A percentile compares a stretch with the other conserved stretches of the same genome.
phyloP scores from a whole-genome alignment of 2,888 invertebrate genomes.

The Hemicrepidius hirtus region DNA sequence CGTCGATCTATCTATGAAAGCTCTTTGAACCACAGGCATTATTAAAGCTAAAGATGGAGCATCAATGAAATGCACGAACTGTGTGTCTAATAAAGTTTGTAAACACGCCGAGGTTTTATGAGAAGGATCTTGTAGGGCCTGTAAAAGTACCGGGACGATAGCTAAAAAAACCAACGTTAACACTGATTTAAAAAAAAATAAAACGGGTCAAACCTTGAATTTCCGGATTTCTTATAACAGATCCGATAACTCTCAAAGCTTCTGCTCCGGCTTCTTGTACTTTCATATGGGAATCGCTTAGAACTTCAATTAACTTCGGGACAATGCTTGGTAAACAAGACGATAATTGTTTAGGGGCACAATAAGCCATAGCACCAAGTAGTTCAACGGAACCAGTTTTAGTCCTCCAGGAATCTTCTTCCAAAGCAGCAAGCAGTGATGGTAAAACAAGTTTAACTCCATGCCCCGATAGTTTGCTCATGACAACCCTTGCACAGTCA shows the following conservation, averaged over 20 bases:
- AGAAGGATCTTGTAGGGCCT: constrained; percentile 96
- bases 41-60: constrained; percentile 98
- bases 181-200: neutral
- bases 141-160: constrained; percentile 89
- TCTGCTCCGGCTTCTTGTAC: constrained; percentile 98
- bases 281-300: constrained; percentile 97
- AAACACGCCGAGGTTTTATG: constrained; percentile 94
- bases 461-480: constrained; percentile 95
- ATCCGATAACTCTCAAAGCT: constrained; percentile 96
- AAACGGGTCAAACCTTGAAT: constrained; percentile 92
- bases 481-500: constrained; percentile 96
- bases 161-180: constrained; percentile 71
- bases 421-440: constrained; percentile 91
- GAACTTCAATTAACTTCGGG: constrained; percentile 96
- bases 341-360: constrained; percentile 98
- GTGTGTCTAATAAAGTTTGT: constrained; percentile 94
- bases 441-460: constrained; percentile 98
- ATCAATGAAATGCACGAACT: constrained; percentile 99
- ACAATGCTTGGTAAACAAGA: constrained; percentile 98
- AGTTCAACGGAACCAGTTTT: constrained; percentile 97
- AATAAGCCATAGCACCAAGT: constrained; percentile 98
- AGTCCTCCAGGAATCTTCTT: constrained; percentile 99
- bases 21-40: constrained; percentile 99
- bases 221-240: constrained; percentile 98
- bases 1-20: constrained; percentile 97